Percentiles rank a stretch among this genome's conserved stretches.
These are phyloP conservation scores for Sander lucioperca DNA, from an alignment of 2,113 vertebrate species.

Conservation along the genomic window DNA sequence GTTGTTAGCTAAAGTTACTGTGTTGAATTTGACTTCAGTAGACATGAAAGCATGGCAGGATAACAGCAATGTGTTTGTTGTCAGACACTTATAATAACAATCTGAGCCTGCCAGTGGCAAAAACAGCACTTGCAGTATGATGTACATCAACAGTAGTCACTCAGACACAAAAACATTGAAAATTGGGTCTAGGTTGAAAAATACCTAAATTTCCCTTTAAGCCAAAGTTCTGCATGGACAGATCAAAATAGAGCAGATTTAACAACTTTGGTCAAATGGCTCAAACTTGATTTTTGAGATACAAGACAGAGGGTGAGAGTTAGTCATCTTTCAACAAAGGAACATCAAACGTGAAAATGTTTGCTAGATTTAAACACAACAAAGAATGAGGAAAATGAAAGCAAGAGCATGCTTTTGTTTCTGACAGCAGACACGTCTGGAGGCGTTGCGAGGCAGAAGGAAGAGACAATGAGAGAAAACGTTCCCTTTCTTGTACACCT, in stretches of 20 bases:
- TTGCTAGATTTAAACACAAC: constrained; percentile 22
- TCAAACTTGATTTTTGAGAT: not conserved
- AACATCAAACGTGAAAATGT: constrained; percentile 19
- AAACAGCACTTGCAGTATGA: no score
- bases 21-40: no score
- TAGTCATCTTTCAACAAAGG: constrained; percentile 14
- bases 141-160: no score
- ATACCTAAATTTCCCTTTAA: not conserved
- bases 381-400: constrained; percentile 39
- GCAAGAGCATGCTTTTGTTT: constrained; percentile 19
- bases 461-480: constrained; percentile 25
- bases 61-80: no score
- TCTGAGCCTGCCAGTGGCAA: no score
- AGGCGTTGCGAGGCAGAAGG: constrained; percentile 39
- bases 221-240: constrained; percentile 11
- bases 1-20: no score
- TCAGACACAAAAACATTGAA: no score
- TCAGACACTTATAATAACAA: no score
- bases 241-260: constrained; percentile 24
- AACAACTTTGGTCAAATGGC: constrained; percentile 28
- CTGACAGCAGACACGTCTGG: constrained; percentile 56
- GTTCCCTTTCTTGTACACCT: constrained; percentile 36
- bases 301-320: not conserved
- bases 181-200: no score
- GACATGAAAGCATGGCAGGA: no score